Conservation (phyloP, 2,113 vertebrate species). For the Xenotilapia flavipinnis region DNA sequence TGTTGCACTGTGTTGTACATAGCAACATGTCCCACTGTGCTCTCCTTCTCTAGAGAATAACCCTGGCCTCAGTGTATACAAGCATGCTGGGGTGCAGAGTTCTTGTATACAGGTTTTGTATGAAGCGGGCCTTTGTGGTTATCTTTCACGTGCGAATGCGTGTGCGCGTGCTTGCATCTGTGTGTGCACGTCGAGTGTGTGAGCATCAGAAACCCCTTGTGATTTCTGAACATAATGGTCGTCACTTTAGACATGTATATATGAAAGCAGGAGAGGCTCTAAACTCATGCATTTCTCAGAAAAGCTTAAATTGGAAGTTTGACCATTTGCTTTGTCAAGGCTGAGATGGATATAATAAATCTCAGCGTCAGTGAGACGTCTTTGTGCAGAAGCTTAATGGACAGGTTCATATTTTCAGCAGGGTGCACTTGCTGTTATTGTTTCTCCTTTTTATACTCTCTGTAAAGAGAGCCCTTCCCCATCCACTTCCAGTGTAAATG, state of each 20-base stretch:
- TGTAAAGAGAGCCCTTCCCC: neutral
- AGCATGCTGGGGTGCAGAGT: slow-evolving; percentile 32
- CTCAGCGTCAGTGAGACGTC: neutral
- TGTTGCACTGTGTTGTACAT: slow-evolving; percentile 37
- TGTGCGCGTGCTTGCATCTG: neutral
- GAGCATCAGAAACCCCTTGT: slow-evolving; percentile 20
- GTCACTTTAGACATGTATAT: neutral
- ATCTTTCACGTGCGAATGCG: neutral
- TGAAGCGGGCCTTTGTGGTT: slow-evolving; percentile 35
- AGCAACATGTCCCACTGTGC: slow-evolving; percentile 61
- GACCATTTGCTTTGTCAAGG: neutral
- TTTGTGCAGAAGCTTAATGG: slow-evolving; percentile 7
- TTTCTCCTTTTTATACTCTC: neutral
- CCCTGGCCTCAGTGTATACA: slow-evolving; percentile 54
- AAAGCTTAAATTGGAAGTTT: neutral
- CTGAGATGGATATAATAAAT: neutral
- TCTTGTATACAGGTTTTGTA: slow-evolving; percentile 59
- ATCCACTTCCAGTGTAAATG: neutral
- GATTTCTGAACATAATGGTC: neutral
- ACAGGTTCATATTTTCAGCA: neutral
- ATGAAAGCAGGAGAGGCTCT: neutral
- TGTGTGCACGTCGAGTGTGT: slow-evolving; percentile 7
- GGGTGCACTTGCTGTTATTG: neutral
- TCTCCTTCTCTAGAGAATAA: slow-evolving; percentile 55
- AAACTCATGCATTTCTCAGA: slow-evolving; percentile 17